Evolutionary conservation across 1,140 invertebrate genomes (phyloP).

Genomic region (Tetraneura akinire): DNA sequence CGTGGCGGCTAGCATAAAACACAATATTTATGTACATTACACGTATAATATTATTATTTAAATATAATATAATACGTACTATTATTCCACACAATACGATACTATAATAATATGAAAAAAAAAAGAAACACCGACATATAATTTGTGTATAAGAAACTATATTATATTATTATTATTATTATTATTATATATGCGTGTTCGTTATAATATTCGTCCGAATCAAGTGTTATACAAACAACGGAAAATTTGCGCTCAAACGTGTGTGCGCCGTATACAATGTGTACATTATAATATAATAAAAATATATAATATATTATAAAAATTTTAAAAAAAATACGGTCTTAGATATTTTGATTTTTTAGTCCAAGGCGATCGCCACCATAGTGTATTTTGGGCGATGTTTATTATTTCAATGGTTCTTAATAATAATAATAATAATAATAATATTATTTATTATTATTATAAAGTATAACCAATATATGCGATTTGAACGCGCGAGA

Average conservation of each 20-base stretch:
- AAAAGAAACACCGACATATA: constrained; percentile 13
- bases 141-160: too few species aligned
- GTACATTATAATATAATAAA: not conserved
- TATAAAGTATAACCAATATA: too few species aligned
- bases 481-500: too few species aligned
- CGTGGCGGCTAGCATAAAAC: not conserved
- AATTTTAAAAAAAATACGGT: constrained; percentile 8
- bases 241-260: not conserved
- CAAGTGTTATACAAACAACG: not conserved
- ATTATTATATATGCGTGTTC: too few species aligned
- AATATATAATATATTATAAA: not conserved
- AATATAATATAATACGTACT: too few species aligned
- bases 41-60: too few species aligned
- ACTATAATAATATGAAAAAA: not conserved
- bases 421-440: too few species aligned
- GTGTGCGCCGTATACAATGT: not conserved
- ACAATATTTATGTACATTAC: not conserved
- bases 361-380: constrained; percentile 28
- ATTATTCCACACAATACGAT: too few species aligned
- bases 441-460: too few species aligned
- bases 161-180: too few species aligned
- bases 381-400: too few species aligned
- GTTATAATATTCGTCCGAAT: not conserved
- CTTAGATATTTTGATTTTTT: not conserved
- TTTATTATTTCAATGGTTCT: too few species aligned